Evolutionary conservation across 2,113 vertebrate species (phyloP).

Genomic region (Sander lucioperca): DNA sequence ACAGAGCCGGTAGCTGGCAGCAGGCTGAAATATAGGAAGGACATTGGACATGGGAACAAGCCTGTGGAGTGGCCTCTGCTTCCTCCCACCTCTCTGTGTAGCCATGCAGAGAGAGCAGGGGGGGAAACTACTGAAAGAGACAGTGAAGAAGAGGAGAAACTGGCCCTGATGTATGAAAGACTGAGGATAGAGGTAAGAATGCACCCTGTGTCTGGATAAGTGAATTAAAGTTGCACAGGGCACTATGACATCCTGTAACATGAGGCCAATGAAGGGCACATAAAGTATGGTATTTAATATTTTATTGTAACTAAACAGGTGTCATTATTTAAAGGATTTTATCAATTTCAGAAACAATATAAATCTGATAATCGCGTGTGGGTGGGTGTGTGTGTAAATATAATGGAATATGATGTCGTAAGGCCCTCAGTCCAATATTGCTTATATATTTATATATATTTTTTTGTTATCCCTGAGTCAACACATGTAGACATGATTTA

Average conservation of each 20-base stretch:
- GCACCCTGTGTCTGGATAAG: neutral
- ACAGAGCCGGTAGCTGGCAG: constrained; percentile 18
- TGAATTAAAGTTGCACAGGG: neutral
- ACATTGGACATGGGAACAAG: constrained; percentile 48
- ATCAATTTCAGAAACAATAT: neutral
- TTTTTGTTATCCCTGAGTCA: too few species aligned
- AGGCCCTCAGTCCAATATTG: too few species aligned
- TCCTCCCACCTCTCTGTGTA: constrained; percentile 46
- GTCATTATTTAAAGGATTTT: neutral
- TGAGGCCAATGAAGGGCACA: too few species aligned
- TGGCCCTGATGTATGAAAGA: constrained; percentile 87
- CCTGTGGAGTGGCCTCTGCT: constrained; percentile 12
- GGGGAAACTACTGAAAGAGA: constrained; percentile 37
- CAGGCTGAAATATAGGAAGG: constrained; percentile 52
- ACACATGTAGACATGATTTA: too few species aligned
- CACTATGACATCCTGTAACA: neutral
- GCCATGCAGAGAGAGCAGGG: constrained; percentile 16
- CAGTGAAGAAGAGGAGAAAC: constrained; percentile 83
- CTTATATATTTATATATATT: too few species aligned
- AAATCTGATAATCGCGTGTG: too few species aligned
- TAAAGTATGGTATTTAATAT: neutral
- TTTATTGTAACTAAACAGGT: neutral
- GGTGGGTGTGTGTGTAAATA: too few species aligned
- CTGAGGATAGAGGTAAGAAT: constrained; percentile 87
- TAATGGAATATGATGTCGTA: too few species aligned